Evolutionary conservation across 2,888 invertebrate species (phyloP), one percentile per base, ranked within the genome.

Genomic region (Ernsta delagoae): DNA sequence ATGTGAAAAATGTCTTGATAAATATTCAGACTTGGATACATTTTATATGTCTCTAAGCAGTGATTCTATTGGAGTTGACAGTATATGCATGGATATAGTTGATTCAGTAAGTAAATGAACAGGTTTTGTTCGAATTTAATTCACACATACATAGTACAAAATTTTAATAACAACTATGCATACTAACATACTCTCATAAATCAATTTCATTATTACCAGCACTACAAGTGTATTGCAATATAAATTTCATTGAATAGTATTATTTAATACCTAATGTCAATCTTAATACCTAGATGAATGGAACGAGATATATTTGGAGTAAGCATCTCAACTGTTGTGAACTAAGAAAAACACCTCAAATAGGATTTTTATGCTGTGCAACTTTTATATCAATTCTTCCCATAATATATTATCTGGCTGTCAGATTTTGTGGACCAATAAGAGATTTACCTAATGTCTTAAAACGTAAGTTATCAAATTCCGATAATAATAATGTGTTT

Each of bases 61-160:
- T 74, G 94, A 94, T 79, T 84, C 90, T 66, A 94, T 94, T 78
- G 95, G 94, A 70, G 92, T 94, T 66, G 94, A 94, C 72, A 94
- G 91, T 71, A 89, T 95, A 70, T 96, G 96, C 77, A 95, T 96
- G 94, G 96, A 96, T 81, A 92, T 96, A 74, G 95, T 96, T 1
- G 96, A 96, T 85, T 87, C 94, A 74, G 96, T 96, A 86, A 91
- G 93, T 88, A 71, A 56, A 61, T 59, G 8, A 7, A 39, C 5
- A 34, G 24, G 12, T n/a, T 54, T 41, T 31, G 57, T 57, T 68
- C 36, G 6, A 36, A 68, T 68, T 68, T 4, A 12, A 63, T 50
- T n/a, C 39, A 65, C 11, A 48, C 48, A 50, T 54, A 61, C 61
- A 54, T 54, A 41, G 1, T 16, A 16, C 16, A 16, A 16, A 16